Conservation (phyloP, 2,888 invertebrate genomes). For the Diarsia dahlii region DNA sequence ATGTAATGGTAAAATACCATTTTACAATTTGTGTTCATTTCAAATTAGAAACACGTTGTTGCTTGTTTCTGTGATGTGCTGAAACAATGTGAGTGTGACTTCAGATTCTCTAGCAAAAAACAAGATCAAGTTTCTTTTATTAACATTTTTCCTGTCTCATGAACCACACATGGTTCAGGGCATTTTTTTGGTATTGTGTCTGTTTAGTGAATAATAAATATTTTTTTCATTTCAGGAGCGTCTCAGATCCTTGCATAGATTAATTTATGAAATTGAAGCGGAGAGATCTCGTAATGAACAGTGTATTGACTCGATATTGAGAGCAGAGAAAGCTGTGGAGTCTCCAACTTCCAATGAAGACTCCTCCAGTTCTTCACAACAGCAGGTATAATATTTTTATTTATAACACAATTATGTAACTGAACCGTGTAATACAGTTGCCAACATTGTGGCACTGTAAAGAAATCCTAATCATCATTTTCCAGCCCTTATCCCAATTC, state of each 20-base stretch:
- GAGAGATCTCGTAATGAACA: constrained; percentile 95
- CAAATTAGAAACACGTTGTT: too few species aligned
- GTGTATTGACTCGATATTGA: constrained; percentile 94
- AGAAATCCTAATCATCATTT: not conserved
- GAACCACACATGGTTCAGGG: not conserved
- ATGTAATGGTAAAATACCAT: too few species aligned
- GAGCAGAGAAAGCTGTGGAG: constrained; percentile 91
- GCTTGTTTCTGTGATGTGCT: too few species aligned
- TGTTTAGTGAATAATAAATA: not conserved
- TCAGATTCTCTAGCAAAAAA: too few species aligned
- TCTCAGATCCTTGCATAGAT: constrained; percentile 93
- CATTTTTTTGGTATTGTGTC: not conserved
- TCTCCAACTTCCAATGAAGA: constrained; percentile 84
- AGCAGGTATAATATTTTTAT: constrained; percentile 76
- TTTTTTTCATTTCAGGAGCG: constrained; percentile 91
- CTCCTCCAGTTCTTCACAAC: constrained; percentile 85
- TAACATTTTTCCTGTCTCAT: not conserved
- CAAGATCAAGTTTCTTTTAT: not conserved
- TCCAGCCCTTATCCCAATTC: too few species aligned
- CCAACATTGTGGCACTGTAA: not conserved
- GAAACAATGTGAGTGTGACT: too few species aligned
- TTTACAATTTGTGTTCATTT: too few species aligned
- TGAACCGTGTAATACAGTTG: not conserved
- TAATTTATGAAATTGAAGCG: constrained; percentile 95
- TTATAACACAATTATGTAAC: not conserved